Conservation (phyloP, 2,888 invertebrate genomes). For the Amiota mariae region DNA sequence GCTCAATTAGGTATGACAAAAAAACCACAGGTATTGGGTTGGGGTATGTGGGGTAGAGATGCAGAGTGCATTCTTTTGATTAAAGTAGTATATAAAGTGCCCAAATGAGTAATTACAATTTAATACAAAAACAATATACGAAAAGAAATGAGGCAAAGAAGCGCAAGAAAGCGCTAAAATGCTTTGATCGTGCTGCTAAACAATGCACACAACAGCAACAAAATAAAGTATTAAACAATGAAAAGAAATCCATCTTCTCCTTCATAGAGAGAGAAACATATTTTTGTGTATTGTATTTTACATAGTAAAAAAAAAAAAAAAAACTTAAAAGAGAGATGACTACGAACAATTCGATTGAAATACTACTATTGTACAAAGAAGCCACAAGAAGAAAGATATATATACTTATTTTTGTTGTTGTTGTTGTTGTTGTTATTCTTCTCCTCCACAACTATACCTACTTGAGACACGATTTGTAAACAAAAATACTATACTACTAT, state of each 20-base stretch:
- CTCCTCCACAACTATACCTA: conserved; percentile 45
- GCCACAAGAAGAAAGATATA: conserved; percentile 20
- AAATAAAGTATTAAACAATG: conserved; percentile 50
- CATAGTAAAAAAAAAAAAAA: too few species aligned
- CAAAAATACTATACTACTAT: conserved; percentile 39
- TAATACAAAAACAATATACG: conserved; percentile 53
- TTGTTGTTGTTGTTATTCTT: conserved; percentile 4
- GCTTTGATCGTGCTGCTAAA: conserved; percentile 69
- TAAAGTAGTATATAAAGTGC: conserved; percentile 41
- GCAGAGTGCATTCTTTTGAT: too few species aligned
- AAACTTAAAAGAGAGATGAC: too few species aligned
- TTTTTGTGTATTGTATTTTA: background rate
- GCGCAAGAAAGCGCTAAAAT: conserved; percentile 61
- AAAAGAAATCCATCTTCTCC: conserved; percentile 66
- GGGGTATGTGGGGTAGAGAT: too few species aligned
- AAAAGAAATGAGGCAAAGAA: too few species aligned
- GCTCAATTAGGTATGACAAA: conserved; percentile 16
- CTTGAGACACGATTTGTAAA: conserved; percentile 68
- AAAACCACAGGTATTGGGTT: background rate
- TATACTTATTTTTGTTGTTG: conserved; percentile 19
- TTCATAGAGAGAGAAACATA: background rate
- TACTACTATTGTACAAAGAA: conserved; percentile 3
- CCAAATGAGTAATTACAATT: conserved; percentile 69
- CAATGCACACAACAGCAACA: conserved; percentile 68
- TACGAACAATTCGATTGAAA: too few species aligned